phyloP scores from a whole-genome alignment of 2,888 invertebrate species.

The Dicranocentrus wangi region DNA sequence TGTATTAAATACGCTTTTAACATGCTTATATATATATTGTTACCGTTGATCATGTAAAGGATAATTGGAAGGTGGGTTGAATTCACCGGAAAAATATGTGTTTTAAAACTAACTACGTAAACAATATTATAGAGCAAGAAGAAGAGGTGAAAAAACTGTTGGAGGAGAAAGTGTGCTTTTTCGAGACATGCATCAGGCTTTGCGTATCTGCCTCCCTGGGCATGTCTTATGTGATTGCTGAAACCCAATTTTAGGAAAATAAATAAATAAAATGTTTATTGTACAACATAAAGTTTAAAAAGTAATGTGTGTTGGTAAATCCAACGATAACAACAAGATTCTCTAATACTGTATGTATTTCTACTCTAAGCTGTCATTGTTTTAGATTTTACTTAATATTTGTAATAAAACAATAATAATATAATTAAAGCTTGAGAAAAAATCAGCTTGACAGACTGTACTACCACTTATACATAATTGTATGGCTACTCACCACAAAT shows the following conservation, averaged over 20 bases:
- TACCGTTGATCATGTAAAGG: conserved; percentile 23
- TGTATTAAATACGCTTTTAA: conserved; percentile 48
- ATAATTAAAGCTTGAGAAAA: conserved; percentile 11
- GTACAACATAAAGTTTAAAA: conserved; percentile 1
- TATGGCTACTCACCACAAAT: conserved; percentile 42
- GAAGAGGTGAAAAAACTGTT: neutral
- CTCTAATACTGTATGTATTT: neutral
- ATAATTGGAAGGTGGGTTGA: neutral
- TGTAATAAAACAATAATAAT: conserved; percentile 10
- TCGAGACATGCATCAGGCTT: conserved; percentile 7
- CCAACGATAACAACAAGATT: neutral
- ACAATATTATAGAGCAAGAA: neutral
- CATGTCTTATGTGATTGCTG: conserved; percentile 21
- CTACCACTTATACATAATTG: conserved; percentile 35
- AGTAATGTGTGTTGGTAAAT: conserved; percentile 11
- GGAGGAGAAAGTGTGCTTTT: conserved; percentile 20
- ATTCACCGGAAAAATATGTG: neutral
- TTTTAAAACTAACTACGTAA: neutral
- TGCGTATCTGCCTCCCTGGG: neutral
- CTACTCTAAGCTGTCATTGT: neutral
- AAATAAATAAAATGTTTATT: neutral
- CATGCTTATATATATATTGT: conserved; percentile 35
- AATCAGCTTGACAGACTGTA: conserved; percentile 55
- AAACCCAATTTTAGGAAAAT: conserved; percentile 3
- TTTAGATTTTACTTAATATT: neutral